Evolutionary conservation across 92 coral and sea anemone species (phyloP).

Genomic region (Porites cylindrica): DNA sequence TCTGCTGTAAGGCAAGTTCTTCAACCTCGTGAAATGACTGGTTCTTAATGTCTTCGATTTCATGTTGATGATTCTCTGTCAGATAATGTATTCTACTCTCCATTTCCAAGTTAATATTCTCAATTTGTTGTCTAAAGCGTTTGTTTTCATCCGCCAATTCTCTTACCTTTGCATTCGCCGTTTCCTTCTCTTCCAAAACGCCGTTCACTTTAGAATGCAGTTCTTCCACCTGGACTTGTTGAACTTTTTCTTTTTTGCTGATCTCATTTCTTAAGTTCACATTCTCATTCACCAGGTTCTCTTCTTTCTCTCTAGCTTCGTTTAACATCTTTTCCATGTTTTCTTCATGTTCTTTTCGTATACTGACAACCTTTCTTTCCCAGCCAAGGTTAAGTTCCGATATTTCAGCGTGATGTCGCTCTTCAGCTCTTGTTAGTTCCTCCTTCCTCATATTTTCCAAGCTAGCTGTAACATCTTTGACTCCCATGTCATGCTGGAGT

Average conservation of each 20-base stretch:
- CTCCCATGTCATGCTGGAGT: conserved; percentile 83
- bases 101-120: conserved; percentile 74
- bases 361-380: conserved; percentile 87
- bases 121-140: conserved; percentile 74
- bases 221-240: conserved; percentile 74
- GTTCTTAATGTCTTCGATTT: conserved; percentile 77
- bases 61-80: conserved; percentile 84
- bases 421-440: conserved; percentile 84
- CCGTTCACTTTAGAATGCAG: conserved; percentile 63
- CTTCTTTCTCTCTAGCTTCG: conserved; percentile 95
- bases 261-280: conserved; percentile 77
- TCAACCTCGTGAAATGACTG: conserved; percentile 79
- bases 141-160: conserved; percentile 83
- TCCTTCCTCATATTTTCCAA: conserved; percentile 82
- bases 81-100: conserved; percentile 86
- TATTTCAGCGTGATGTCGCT: conserved; percentile 84
- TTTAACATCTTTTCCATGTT: conserved; percentile 79
- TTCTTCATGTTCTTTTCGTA: conserved; percentile 90
- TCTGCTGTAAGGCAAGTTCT: conserved; percentile 82
- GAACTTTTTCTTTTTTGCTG: conserved; percentile 67
- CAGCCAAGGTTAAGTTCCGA: conserved; percentile 88
- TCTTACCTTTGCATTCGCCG: conserved; percentile 79
- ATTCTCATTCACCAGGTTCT: conserved; percentile 71
- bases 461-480: conserved; percentile 86
- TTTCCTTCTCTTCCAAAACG: conserved; percentile 76